These are phyloP conservation scores for Halcyon malimbica DNA, from an alignment of 2,113 vertebrate species.

Conservation along the genomic window DNA sequence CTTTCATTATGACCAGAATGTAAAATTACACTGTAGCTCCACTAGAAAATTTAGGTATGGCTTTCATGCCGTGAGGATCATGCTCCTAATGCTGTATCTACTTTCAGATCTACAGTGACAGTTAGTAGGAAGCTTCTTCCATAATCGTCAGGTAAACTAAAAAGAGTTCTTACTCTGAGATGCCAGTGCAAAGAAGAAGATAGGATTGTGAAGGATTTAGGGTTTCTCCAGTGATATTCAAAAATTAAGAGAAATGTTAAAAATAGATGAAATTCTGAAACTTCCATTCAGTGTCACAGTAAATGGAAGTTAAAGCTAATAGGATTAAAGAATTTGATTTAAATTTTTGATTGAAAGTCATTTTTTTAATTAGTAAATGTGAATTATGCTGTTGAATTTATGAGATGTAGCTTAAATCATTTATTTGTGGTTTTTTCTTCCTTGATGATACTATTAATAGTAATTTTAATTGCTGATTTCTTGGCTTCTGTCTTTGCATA, in stretches of 20 bases:
- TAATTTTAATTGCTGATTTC: not conserved
- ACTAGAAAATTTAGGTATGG: not conserved
- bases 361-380: not conserved
- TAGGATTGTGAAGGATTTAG: not conserved
- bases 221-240: not conserved
- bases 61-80: not conserved
- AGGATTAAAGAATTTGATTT: not conserved
- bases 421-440: not conserved
- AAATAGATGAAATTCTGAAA: not conserved
- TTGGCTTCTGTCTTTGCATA: not conserved
- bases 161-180: not conserved
- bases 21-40: not conserved
- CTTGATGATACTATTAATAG: not conserved
- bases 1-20: not conserved
- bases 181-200: not conserved
- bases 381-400: not conserved
- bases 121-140: not conserved
- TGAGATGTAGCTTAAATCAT: not conserved
- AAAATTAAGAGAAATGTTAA: not conserved
- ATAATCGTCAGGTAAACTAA: not conserved
- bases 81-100: not conserved
- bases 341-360: not conserved
- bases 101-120: not conserved
- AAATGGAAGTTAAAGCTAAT: not conserved
- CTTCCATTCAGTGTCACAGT: not conserved